Conservation (phyloP, 2,113 vertebrate genomes). For the Polypterus senegalus region DNA sequence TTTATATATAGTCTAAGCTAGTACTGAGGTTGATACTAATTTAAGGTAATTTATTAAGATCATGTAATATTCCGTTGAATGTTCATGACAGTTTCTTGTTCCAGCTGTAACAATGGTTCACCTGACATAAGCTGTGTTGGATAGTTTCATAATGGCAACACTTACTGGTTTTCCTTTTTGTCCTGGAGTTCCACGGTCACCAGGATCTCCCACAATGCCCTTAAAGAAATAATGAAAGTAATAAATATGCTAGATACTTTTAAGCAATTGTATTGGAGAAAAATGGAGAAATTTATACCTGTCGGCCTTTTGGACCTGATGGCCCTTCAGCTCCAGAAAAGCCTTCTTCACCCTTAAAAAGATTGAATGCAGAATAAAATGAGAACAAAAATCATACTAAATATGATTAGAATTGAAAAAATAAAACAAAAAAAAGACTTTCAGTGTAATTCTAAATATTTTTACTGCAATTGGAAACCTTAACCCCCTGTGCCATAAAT, state of each 20-base stretch:
- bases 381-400: conserved; percentile 7
- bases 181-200: conserved; percentile 44
- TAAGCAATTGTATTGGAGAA: too few species aligned
- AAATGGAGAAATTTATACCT: conserved; percentile 29
- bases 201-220: conserved; percentile 60
- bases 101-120: too few species aligned
- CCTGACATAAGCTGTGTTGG: too few species aligned
- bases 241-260: too few species aligned
- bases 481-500: too few species aligned
- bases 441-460: not conserved
- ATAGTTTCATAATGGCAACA: not conserved
- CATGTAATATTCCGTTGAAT: too few species aligned
- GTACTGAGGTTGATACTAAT: too few species aligned
- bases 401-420: conserved; percentile 6
- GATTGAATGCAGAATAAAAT: not conserved
- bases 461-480: too few species aligned
- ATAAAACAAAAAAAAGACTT: not conserved
- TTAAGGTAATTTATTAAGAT: too few species aligned
- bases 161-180: conserved; percentile 53
- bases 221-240: conserved; percentile 21
- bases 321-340: conserved; percentile 30
- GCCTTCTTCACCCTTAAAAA: conserved; percentile 42
- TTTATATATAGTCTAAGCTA: too few species aligned
- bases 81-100: too few species aligned
- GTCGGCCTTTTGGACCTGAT: conserved; percentile 36